Percentiles rank a stretch among this genome's conserved stretches.
Conservation (phyloP, 2,113 vertebrate species). For the Strigops habroptila region DNA sequence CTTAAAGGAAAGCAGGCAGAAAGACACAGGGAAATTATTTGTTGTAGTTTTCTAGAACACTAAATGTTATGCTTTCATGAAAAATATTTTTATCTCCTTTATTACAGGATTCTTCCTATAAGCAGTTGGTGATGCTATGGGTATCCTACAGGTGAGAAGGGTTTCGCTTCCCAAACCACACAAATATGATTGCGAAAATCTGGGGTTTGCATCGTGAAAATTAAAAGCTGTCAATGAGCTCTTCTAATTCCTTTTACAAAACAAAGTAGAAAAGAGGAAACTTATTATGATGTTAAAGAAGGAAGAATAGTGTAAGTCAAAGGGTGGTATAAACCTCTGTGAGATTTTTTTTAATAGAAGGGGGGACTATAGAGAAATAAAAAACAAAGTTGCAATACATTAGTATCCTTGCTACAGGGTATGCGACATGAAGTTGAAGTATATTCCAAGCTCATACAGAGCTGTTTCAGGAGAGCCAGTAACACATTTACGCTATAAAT, state of each 20-base stretch:
- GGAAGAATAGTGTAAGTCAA: background rate
- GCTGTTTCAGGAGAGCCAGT: background rate
- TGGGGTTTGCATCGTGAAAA: background rate
- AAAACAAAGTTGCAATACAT: background rate
- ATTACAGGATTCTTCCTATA: background rate
- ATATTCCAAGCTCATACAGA: background rate
- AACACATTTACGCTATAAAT: conserved; percentile 3
- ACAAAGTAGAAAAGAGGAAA: background rate
- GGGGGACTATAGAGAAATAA: background rate
- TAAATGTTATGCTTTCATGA: background rate
- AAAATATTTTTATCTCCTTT: background rate
- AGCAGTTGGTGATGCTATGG: background rate
- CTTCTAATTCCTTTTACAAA: background rate
- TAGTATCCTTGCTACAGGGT: background rate
- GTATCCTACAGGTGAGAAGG: background rate
- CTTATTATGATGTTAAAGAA: background rate
- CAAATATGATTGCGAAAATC: background rate
- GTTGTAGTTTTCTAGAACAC: background rate
- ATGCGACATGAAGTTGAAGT: background rate
- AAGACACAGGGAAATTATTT: background rate
- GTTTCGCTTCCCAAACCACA: background rate
- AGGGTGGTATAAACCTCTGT: background rate
- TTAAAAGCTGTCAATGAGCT: background rate
- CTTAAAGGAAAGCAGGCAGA: background rate
- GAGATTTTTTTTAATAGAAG: background rate